phyloP scores from a whole-genome alignment of 2,113 vertebrate species.

The Hippocampus comes region DNA sequence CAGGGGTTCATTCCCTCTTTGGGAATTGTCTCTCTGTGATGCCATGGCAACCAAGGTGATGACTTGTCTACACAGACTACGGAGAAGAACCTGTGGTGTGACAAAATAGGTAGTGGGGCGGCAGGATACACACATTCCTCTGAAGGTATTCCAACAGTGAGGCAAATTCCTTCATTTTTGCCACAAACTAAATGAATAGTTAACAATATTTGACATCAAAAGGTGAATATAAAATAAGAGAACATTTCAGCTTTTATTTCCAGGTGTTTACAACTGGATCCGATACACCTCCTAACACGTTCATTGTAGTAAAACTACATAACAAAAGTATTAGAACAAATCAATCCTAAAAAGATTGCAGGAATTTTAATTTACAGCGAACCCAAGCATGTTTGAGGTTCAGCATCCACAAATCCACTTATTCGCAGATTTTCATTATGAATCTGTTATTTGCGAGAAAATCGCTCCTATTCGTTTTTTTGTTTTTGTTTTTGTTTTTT shows the following conservation, averaged over 20 bases:
- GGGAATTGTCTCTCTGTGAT: slow-evolving; percentile 23
- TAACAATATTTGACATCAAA: not conserved
- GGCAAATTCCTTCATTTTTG: not conserved
- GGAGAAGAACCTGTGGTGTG: slow-evolving; percentile 14
- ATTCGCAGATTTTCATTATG: not conserved
- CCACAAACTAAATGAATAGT: not conserved
- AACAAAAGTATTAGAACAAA: not conserved
- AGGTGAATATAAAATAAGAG: not conserved
- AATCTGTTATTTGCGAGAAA: not conserved
- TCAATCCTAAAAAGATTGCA: not conserved
- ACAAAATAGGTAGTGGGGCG: slow-evolving; percentile 20
- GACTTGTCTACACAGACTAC: slow-evolving; percentile 19
- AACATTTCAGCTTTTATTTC: not conserved
- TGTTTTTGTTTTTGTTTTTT: too few species aligned
- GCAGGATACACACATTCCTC: not conserved
- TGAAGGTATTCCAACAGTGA: slow-evolving; percentile 1
- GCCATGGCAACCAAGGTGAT: slow-evolving; percentile 50
- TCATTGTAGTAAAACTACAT: not conserved
- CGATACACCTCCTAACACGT: not conserved
- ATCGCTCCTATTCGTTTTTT: too few species aligned
- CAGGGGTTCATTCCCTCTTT: slow-evolving; percentile 27
- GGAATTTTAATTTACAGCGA: not conserved
- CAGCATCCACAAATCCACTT: not conserved
- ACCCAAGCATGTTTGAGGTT: not conserved
- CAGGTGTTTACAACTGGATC: not conserved